Percentiles rank a stretch among this genome's conserved stretches.
These are phyloP conservation scores for Chrysolina haemoptera DNA, from an alignment of 2,888 invertebrate genomes.

Conservation along the genomic window DNA sequence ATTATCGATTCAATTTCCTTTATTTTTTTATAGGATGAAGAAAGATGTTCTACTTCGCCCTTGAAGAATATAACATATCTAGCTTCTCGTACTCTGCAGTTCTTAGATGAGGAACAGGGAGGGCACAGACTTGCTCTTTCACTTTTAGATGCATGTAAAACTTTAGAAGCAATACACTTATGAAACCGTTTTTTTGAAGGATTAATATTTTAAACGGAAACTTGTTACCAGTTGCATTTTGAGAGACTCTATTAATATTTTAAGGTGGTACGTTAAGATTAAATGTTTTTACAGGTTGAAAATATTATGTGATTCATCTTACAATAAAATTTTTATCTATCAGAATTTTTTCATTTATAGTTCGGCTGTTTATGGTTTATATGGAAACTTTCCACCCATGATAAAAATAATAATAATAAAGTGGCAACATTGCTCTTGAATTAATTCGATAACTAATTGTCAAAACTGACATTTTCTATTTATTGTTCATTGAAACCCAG, in stretches of 20 bases:
- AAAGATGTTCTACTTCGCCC: constrained; percentile 65
- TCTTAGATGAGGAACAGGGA: constrained; percentile 67
- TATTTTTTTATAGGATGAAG: constrained; percentile 60
- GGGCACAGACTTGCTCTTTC: constrained; percentile 69
- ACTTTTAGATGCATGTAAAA: constrained; percentile 71
- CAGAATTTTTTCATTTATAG: background rate
- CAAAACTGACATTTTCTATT: no score
- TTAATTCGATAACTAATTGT: no score
- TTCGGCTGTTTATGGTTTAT: no score
- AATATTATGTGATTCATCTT: constrained; percentile 29
- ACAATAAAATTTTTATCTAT: constrained; percentile 22
- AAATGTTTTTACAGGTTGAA: constrained; percentile 20
- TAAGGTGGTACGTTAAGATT: constrained; percentile 12
- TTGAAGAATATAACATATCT: constrained; percentile 66
- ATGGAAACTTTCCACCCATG: no score
- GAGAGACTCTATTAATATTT: background rate
- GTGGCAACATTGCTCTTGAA: no score
- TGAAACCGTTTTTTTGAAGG: constrained; percentile 17
- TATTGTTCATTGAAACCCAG: no score
- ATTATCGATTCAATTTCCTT: background rate
- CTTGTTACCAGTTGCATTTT: constrained; percentile 29
- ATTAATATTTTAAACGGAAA: constrained; percentile 11
- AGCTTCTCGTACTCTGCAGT: constrained; percentile 67
- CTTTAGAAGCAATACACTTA: constrained; percentile 56
- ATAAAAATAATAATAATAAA: no score